Conservation (phyloP, 2,113 vertebrate species). For the Myrmecobius fasciatus region DNA sequence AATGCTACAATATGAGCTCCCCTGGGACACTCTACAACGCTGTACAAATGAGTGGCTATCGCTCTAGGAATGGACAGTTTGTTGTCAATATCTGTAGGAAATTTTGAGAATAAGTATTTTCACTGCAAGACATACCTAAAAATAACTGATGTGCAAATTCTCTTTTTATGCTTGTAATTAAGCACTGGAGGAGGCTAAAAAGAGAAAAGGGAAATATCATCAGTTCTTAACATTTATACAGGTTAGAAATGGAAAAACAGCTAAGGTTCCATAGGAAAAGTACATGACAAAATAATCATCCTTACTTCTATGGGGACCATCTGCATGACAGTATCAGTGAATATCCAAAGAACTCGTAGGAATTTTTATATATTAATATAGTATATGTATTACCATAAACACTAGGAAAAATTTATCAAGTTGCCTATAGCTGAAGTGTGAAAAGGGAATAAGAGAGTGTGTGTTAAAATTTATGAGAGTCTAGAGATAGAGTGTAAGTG, state of each 20-base stretch:
- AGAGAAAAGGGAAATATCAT: conserved; percentile 12
- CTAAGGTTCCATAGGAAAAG: conserved; percentile 30
- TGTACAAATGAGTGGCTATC: conserved; percentile 47
- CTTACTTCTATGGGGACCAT: conserved; percentile 33
- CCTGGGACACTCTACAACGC: conserved; percentile 23
- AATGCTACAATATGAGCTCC: conserved; percentile 49
- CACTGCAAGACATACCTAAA: conserved; percentile 6
- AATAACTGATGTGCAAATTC: conserved; percentile 54
- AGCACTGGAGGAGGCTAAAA: not conserved
- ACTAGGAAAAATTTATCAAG: not conserved
- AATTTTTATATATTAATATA: not conserved
- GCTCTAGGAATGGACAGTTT: conserved; percentile 54
- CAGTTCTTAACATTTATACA: conserved; percentile 4
- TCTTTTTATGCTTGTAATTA: conserved; percentile 38
- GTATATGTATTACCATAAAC: not conserved
- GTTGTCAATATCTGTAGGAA: conserved; percentile 58
- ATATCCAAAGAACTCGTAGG: too few species aligned
- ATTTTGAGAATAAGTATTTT: conserved; percentile 56
- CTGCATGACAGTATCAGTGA: conserved; percentile 10
- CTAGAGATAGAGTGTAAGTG: not conserved
- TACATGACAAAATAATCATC: conserved; percentile 14
- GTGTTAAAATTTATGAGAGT: not conserved
- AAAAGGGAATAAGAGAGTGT: not conserved
- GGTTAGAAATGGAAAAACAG: not conserved
- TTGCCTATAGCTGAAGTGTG: not conserved